Base-by-base conservation (phyloP, 2,888 invertebrate species). In the Alloplasta piceator region DNA sequence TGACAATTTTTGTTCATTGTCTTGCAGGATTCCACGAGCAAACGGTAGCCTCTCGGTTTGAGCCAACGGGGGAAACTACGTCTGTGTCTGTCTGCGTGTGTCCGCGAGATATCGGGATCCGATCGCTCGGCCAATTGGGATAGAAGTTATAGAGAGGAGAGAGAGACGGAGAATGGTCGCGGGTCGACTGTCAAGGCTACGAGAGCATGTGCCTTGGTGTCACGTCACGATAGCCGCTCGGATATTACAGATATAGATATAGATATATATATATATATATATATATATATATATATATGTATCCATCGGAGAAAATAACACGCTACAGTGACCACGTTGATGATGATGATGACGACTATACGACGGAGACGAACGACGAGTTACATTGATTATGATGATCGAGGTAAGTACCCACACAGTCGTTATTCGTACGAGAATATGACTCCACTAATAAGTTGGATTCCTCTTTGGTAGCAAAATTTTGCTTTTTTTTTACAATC, bases 151-250 rank as follows among this genome's bases (percentile, higher is more conserved):
- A 64, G 66, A 74, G 73, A 74, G 64, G 48, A 52, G 73, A 74
- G 66, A 64, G 64, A 74, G 56, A 63, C 12, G 66, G 82, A 82
- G 82, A 84, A 80, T 67, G 76, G 74, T 71, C 71, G 63, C 85
- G 87, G 89, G 89, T 90, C 90, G 89, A 88, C 88, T 90, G 90
- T 89, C 90, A 91, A 90, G 90, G 90, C 86, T 88, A 83, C 85
- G 87, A 83, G 86, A 89, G 86, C 83, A 67, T 84, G 26, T 26
- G 87, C 85, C 82, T 84, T 83, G 26, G 26, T 26, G 89, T 90
- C 89, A 88, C 86, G 88, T 86, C 82, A 86, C 83, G 81, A 85
- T 87, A 26, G 79, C 56, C 72, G 72, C 58, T 76, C 64, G 79
- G 67, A 50, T 71, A 75, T 66, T 60, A 78, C 64, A 81, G 67